A percentile compares a stretch with the other conserved stretches of the same genome.
These are phyloP conservation scores for Barypeithes pellucidus DNA, from an alignment of 2,888 invertebrate species.

Conservation along the genomic window DNA sequence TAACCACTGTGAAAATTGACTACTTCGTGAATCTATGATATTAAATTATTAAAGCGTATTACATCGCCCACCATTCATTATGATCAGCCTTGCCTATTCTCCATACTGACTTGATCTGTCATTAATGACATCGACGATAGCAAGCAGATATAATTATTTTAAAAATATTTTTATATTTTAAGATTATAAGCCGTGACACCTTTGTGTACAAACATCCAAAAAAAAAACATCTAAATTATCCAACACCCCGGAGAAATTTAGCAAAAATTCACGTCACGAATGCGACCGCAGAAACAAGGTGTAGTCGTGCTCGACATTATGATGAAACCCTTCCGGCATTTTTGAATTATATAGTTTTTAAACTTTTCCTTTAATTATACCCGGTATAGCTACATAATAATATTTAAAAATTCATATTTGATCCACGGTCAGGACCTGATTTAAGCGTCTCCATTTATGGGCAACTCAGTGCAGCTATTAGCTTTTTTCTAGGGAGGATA, in stretches of 20 bases:
- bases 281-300: conserved; percentile 21
- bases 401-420: neutral
- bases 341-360: conserved; percentile 7
- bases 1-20: no score
- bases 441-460: no score
- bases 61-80: no score
- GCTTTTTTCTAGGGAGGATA: no score
- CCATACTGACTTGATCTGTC: no score
- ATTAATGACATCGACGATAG: no score
- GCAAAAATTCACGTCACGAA: conserved; percentile 17
- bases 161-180: neutral
- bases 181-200: neutral
- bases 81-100: no score
- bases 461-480: no score
- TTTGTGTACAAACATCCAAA: conserved; percentile 3
- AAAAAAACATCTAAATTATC: conserved; percentile 16
- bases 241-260: neutral
- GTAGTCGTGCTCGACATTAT: conserved; percentile 16
- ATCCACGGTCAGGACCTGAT: no score
- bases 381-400: no score
- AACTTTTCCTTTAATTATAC: neutral
- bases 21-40: no score
- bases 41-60: no score
- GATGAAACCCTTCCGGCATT: conserved; percentile 17
- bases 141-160: neutral